Base-by-base conservation (phyloP, 2,113 vertebrate genomes). In the Chrysochloris asiatica region DNA sequence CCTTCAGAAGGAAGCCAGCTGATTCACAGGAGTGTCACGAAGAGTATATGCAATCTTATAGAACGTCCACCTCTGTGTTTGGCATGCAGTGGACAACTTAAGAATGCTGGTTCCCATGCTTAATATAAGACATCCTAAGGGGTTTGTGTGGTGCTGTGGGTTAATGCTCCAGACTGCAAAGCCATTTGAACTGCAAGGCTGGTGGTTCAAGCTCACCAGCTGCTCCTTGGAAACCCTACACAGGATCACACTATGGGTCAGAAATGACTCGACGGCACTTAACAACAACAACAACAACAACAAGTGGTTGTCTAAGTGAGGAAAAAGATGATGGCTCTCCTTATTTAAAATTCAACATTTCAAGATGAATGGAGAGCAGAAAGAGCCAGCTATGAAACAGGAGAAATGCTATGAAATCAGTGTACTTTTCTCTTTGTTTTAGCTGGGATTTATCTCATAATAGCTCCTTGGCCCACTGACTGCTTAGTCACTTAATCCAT, bases 401-500 rank as follows among this genome's bases (percentile, higher is more conserved):
- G 28, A 67, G 71, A 28, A 52, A n/a, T n/a, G n/a, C n/a, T n/a
- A 38, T 69, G 48, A 61, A 88, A 84, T 33, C 63, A 21, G 59
- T 38, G 2, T 7, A 28, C 41, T 47, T 72, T 43, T 72, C 47
- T 59, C 82, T 47, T 82, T 36, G 28, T 28, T 41, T 36, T 65
- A 19, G 69, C 43, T 75, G 80, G 91, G 71, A 76, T 93, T 54
- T 48, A 36, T 81, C 61, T 79, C 63, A 43, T 47, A 75, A 93
- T 78, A 93, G 91, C 76, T 63, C 41, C 63, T 78, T 81, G 86
- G 89, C 93, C 69, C 79, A 79, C 86, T 82, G 88, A 69, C 6
- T 28, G 33, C 93, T 94, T 85, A 93, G 91, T 93, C 94, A 92
- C 48, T 87, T 72, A 36, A 56, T 90, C 80, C 21, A 24, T 36